Base-by-base conservation (phyloP, 2,113 vertebrate genomes). In the Chunga burmeisteri region DNA sequence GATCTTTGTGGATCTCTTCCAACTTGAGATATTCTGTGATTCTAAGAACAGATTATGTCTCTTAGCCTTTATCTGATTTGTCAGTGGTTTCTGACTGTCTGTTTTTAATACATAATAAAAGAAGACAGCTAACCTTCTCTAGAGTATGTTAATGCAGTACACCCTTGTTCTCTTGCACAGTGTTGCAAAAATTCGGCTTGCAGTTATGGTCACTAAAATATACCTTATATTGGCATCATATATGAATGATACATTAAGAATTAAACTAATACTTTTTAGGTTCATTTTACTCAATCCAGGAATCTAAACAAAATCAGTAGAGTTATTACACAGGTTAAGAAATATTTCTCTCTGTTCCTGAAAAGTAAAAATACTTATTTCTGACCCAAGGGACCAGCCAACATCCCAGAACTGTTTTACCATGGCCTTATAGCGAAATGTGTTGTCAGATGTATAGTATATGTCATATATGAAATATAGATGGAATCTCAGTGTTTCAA, bases 201-300 rank as follows among this genome's bases (percentile, higher is more conserved):
- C 3, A 2, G 13, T 56, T 71, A 16, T 11, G 23, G 17, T 70
- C 40, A 38, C 40, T 78, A n/a, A 42, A 88, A 91, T 49, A 20
- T 44, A 29, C 32, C 3, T 0, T 49, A 12, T 61, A 6, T 50
- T 1, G 3, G 5, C 56, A 17, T 40, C 5, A 7, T 40, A 8
- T 23, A 16, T 42, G 18, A 84, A 16, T 63, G 73, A 46, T 36
- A 34, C 32, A 7, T 8, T 11, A 86, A 68, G 27, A 93, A 61
- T 80, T 63, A 34, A 63, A 36, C 34, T 23, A 2, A 6, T 16
- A 13, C 27, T 16, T 83, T 58, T 47, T 42, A 20, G 22, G 21
- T 88, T 79, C 23, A 22, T 72, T 86, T 86, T 63, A 13, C 47
- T 83, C 12, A 71, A 6, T 58, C 18, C 25, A 65, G 62, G 36